Base-by-base conservation (phyloP, 2,113 vertebrate species). In the Hymenochirus boettgeri region DNA sequence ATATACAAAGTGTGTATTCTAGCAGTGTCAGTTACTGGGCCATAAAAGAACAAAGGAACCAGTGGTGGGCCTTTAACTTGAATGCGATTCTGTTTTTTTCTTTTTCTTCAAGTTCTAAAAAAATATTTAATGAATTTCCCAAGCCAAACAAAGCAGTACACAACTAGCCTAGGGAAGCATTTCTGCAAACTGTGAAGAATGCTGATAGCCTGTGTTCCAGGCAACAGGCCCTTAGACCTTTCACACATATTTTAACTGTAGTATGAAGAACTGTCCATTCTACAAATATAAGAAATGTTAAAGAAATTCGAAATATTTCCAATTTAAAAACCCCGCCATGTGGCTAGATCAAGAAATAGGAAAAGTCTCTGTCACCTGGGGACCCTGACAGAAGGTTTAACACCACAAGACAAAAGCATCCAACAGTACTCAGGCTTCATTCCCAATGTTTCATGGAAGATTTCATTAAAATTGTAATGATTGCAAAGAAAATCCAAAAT, bases 211-310 rank as follows among this genome's bases (percentile, higher is more conserved):
- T 24, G 25, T 53, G 24, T 31, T 60, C 47, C 29, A 60, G 47
- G 57, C 55, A 29, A 46, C 52, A 69, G 65, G 65, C 65, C 65
- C 37, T 42, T 24, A 53, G 35, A 60, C 65, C 48, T 53, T 69
- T 69, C 47, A 46, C 56, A 69, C 35, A 45, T 60, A n/a, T 60
- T 52, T 8, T 29, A 23, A 37, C 26, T 58, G 31, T 57, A 35
- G 37, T 51, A 51, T 52, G 47, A 66, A 50, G 29, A 51, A 39
- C 17, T 22, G 29, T 13, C 23, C 17, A 51, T 8, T 17, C 23
- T 26, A 19, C 2, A 55, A 35, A 45, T 42, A 42, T 42, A 13
- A 42, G 23, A 69, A 59, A 53, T 45, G 53, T 53, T 13, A 29
- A 10, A 24, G 31, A 9, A 59, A 53, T 53, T 25, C 24, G 29